Evolutionary conservation across 2,888 invertebrate genomes (phyloP).

Genomic region (Gisinianus flammeolus): DNA sequence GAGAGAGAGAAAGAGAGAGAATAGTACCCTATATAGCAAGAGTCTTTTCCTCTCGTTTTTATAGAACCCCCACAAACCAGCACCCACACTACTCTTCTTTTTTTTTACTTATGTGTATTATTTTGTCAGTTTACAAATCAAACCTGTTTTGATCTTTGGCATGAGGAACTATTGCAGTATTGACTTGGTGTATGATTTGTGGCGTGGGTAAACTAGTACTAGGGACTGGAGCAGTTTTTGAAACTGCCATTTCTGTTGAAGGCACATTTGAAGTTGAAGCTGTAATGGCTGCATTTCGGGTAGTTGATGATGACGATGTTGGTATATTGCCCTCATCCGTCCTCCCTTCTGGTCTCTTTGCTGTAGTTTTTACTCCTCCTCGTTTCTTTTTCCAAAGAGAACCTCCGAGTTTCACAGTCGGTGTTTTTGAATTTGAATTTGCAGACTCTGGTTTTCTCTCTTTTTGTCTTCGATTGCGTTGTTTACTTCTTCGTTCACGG

Average conservation of each 20-base stretch:
- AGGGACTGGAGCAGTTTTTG: slow-evolving; percentile 11
- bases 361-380: not conserved
- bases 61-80: slow-evolving; percentile 24
- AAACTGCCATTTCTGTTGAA: slow-evolving; percentile 38
- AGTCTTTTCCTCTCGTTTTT: too few relatives aligned
- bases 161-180: slow-evolving; percentile 58
- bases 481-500: slow-evolving; percentile 60
- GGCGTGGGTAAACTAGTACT: slow-evolving; percentile 41
- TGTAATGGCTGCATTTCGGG: not conserved
- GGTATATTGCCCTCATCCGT: slow-evolving; percentile 1
- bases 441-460: slow-evolving; percentile 7
- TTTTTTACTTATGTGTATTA: not conserved
- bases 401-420: slow-evolving; percentile 8
- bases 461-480: slow-evolving; percentile 30
- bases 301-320: too few relatives aligned
- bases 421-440: not conserved
- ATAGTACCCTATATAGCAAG: too few relatives aligned
- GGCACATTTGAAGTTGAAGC: slow-evolving; percentile 31
- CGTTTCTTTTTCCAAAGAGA: slow-evolving; percentile 19
- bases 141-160: slow-evolving; percentile 57
- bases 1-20: not conserved
- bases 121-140: slow-evolving; percentile 41
- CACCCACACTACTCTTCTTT: slow-evolving; percentile 19
- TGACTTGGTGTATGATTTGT: slow-evolving; percentile 53
- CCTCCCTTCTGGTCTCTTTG: slow-evolving; percentile 32